These are phyloP conservation scores for Gordius sp. DNA, from an alignment of 2,888 invertebrate genomes.

Conservation along the genomic window DNA sequence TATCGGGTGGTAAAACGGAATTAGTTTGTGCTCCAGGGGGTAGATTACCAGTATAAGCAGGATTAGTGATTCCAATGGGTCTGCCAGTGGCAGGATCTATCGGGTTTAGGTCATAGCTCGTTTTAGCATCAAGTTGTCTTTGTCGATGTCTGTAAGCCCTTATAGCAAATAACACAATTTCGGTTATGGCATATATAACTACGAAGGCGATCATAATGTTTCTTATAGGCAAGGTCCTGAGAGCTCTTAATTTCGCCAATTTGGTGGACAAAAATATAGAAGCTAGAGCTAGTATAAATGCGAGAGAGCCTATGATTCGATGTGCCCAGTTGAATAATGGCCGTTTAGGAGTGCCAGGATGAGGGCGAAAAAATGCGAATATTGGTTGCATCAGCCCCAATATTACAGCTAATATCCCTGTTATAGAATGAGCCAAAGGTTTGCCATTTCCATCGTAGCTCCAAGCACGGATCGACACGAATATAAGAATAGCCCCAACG, in stretches of 20 bases:
- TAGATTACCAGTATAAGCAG: neutral
- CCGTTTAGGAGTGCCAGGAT: neutral
- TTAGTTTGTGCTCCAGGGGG: neutral
- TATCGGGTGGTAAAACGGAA: neutral
- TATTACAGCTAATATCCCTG: neutral
- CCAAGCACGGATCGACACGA: neutral
- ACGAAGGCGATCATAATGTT: neutral
- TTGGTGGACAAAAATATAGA: neutral
- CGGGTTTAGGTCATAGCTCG: neutral
- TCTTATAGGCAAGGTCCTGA: neutral
- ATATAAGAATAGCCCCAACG: slow-evolving; percentile 2
- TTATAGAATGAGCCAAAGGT: slow-evolving; percentile 13
- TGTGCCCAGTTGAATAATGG: slow-evolving; percentile 6
- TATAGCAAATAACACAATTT: neutral
- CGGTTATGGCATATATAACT: neutral
- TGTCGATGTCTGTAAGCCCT: neutral
- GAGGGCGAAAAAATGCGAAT: neutral
- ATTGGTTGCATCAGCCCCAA: neutral
- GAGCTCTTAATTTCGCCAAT: neutral
- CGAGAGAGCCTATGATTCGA: neutral
- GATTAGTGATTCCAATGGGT: neutral
- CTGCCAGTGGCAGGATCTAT: neutral
- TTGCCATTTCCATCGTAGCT: neutral
- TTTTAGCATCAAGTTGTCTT: neutral
- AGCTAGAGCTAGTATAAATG: neutral